These are phyloP conservation scores for Andrena bicolor DNA, from an alignment of 2,888 invertebrate species.

Conservation along the genomic window DNA sequence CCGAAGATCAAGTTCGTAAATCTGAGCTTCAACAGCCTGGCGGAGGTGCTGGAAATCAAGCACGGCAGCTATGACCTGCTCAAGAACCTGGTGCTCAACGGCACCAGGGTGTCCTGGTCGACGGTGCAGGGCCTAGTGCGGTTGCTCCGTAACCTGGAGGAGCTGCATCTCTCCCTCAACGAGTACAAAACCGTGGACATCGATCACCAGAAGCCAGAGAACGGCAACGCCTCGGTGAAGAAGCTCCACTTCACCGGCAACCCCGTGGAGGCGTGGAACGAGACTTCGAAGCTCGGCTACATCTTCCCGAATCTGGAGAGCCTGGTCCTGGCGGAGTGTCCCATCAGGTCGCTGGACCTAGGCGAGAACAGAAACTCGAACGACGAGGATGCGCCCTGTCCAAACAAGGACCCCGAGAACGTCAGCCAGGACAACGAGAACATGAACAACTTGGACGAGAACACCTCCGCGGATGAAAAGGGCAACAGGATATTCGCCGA, in stretches of 20 bases:
- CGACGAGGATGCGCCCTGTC: slow-evolving; percentile 41
- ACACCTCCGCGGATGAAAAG: slow-evolving; percentile 58
- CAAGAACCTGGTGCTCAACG: slow-evolving; percentile 94
- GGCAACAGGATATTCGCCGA: slow-evolving; percentile 76
- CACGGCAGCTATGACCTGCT: slow-evolving; percentile 82
- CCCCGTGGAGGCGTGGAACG: slow-evolving; percentile 92
- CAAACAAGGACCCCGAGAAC: slow-evolving; percentile 58
- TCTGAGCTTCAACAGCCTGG: slow-evolving; percentile 94
- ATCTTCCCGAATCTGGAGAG: slow-evolving; percentile 95
- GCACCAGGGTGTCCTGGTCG: slow-evolving; percentile 94
- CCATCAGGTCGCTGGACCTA: slow-evolving; percentile 87
- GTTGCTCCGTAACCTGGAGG: slow-evolving; percentile 92
- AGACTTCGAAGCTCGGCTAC: slow-evolving; percentile 93
- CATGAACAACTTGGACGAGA: slow-evolving; percentile 73
- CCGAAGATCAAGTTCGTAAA: slow-evolving; percentile 96
- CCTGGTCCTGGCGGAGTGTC: slow-evolving; percentile 94
- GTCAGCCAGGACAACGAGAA: slow-evolving; percentile 77
- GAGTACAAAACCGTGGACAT: slow-evolving; percentile 92
- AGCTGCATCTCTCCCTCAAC: slow-evolving; percentile 96
- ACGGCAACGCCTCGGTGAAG: slow-evolving; percentile 89
- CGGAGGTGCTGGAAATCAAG: slow-evolving; percentile 88
- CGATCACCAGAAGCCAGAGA: slow-evolving; percentile 80
- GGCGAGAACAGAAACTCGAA: slow-evolving; percentile 72
- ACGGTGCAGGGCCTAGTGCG: slow-evolving; percentile 92
- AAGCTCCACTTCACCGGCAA: slow-evolving; percentile 96